phyloP scores from a whole-genome alignment of 2,113 vertebrate species.

The Alexandromys fortis region DNA sequence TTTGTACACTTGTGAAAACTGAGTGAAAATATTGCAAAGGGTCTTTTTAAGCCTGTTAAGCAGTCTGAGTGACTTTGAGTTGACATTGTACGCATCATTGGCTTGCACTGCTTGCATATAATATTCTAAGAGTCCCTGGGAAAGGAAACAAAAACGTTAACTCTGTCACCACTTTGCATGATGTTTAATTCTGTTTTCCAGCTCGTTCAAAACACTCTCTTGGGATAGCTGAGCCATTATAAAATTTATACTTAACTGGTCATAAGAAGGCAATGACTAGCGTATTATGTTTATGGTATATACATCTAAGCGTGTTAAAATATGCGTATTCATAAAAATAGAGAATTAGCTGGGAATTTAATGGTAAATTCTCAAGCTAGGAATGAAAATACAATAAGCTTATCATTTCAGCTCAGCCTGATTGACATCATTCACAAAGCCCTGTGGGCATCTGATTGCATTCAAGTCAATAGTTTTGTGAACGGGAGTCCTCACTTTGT shows the following conservation, averaged over 20 bases:
- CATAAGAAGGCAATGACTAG: neutral
- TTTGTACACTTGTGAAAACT: conserved; percentile 44
- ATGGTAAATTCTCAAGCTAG: neutral
- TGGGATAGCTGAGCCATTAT: conserved; percentile 42
- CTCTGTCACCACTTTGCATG: conserved; percentile 20
- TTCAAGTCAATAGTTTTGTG: neutral
- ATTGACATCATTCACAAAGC: neutral
- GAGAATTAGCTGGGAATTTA: neutral
- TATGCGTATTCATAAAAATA: neutral
- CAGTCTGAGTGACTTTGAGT: conserved; percentile 41
- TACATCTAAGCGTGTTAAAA: conserved; percentile 38
- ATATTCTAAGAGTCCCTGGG: conserved; percentile 28
- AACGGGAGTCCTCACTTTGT: neutral
- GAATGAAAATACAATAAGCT: neutral
- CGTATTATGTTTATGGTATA: conserved; percentile 8
- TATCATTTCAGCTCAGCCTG: neutral
- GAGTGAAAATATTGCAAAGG: neutral
- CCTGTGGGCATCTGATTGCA: neutral
- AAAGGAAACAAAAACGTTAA: conserved; percentile 48
- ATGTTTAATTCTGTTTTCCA: conserved; percentile 59
- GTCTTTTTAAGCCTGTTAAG: neutral
- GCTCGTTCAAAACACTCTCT: conserved; percentile 59
- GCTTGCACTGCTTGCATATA: conserved; percentile 23
- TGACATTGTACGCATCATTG: conserved; percentile 20
- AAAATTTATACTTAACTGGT: conserved; percentile 41